Base-by-base conservation (phyloP, 1,140 invertebrate species). In the Fopius arisanus region DNA sequence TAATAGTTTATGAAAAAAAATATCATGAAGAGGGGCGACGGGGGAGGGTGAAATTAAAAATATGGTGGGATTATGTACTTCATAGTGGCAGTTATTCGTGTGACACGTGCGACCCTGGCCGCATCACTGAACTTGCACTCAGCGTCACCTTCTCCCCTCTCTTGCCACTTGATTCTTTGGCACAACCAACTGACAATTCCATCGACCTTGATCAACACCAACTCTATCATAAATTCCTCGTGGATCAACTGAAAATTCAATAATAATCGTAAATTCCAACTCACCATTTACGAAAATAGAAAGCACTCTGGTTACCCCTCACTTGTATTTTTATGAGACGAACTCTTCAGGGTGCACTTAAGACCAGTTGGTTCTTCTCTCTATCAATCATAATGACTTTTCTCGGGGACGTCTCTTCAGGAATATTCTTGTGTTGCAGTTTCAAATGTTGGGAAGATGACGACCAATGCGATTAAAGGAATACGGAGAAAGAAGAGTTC, bases 401-500 rank as follows among this genome's bases (percentile, higher is more conserved):
- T 67, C 74, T 23, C 66, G 33, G 68, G 79, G 72, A 72, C 43
- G n/a, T 41, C 0, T n/a, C 1, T 66, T 12, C 3, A 21, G 28
- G 3, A 41, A 37, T 28, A 43, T 10, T 67, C 37, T 41, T 16
- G 66, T 73, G 28, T 75, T 72, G 3, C 74, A 77, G 76, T 26
- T 73, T 70, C 78, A 75, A 78, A 84, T 85, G 83, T 77, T 63
- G 62, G 69, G 59, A 81, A 73, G 74, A 90, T 90, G 89, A 89
- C 89, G 82, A 89, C 89, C n/a, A 90, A 89, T 79, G 86, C 89
- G n/a, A 90, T 90, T 43, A 83, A 93, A 77, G 93, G 93, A 29
- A 95, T 96, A 72, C 90, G 95, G 75, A 90, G 95, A 76, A 97
- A 96, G 89, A 97, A 97, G 87, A 96, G 95, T 16, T 94, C 94